Evolutionary conservation across 2,113 vertebrate genomes (phyloP), one percentile per base, ranked within the genome.

Genomic region (Ramphastos sulfuratus): DNA sequence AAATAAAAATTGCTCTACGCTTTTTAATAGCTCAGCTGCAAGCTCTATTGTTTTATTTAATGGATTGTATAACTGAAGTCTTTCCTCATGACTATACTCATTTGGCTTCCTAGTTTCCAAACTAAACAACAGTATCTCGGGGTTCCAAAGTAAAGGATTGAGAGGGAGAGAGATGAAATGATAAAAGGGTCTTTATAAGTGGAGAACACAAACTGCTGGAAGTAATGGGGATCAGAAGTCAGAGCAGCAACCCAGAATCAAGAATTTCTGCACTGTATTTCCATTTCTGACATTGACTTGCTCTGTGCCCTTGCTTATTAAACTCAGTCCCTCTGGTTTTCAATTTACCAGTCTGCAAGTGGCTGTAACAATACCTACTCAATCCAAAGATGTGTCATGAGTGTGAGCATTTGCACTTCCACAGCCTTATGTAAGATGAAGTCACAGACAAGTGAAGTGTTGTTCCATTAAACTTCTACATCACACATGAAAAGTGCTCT

Each of bases 21-120:
- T 98, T 98, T 98, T 98, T 98, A 98, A 98, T 98, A 98, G 98
- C 98, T 98, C 98, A 98, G 98, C 98, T 98, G 98, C 98, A 98
- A 97, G 98, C 97, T 97, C 97, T 96, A 98, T 98, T 98, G 98
- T 98, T 97, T 98, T 98, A 96, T 98, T 98, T 98, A 98, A 98
- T 98, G 97, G 97, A 98, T 98, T 98, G 98, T 98, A 98, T 98
- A 98, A 97, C 98, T 97, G 97, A 98, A 98, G 97, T 97, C 97
- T 98, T 97, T 98, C 97, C 98, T 98, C 95, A 97, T 98, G 97
- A 98, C 98, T 98, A 98, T 97, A 98, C 96, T 97, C 97, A 97
- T 98, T 98, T 98, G 97, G 97, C 97, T 98, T 97, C 97, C 97
- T 92, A 97, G 94, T 98, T 98, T 97, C 97, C 94, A 97, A 97